A percentile compares a stretch with the other conserved stretches of the same genome.
phyloP scores from a whole-genome alignment of 2,888 invertebrate genomes.

The Eupeodes latifasciatus region DNA sequence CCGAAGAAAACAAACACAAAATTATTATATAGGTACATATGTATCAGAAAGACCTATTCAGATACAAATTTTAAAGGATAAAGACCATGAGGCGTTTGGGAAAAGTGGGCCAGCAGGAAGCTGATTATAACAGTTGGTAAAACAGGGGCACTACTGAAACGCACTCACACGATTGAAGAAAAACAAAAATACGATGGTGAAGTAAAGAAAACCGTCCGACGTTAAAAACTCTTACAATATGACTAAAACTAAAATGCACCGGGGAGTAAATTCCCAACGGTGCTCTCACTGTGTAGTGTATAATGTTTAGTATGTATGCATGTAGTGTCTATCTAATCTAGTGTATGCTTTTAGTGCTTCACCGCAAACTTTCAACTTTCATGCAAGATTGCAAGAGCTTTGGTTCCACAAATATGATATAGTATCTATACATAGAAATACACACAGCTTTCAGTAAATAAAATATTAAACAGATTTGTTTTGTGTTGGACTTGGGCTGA shows the following conservation, averaged over 20 bases:
- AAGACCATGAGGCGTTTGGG: slow-evolving; percentile 15
- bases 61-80: slow-evolving; percentile 5
- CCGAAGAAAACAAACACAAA: not conserved
- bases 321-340: not conserved
- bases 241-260: slow-evolving; percentile 37
- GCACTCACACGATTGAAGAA: slow-evolving; percentile 51
- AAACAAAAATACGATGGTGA: slow-evolving; percentile 15
- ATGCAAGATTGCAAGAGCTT: slow-evolving; percentile 52
- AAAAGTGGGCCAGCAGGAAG: slow-evolving; percentile 52
- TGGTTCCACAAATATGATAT: slow-evolving; percentile 27
- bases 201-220: slow-evolving; percentile 28
- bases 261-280: slow-evolving; percentile 13
- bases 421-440: not conserved
- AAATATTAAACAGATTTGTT: not conserved
- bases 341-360: slow-evolving; percentile 13
- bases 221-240: slow-evolving; percentile 52
- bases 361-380: slow-evolving; percentile 20
- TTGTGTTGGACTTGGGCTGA: not conserved
- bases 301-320: too few species aligned
- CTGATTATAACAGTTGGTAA: slow-evolving; percentile 57
- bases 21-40: not conserved
- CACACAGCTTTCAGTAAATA: slow-evolving; percentile 16
- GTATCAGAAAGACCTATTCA: not conserved
- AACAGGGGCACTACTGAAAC: slow-evolving; percentile 31
- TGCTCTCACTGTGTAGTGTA: not conserved